These are phyloP conservation scores for Oncorhynchus nerka DNA, from an alignment of 2,113 vertebrate genomes.

Conservation along the genomic window DNA sequence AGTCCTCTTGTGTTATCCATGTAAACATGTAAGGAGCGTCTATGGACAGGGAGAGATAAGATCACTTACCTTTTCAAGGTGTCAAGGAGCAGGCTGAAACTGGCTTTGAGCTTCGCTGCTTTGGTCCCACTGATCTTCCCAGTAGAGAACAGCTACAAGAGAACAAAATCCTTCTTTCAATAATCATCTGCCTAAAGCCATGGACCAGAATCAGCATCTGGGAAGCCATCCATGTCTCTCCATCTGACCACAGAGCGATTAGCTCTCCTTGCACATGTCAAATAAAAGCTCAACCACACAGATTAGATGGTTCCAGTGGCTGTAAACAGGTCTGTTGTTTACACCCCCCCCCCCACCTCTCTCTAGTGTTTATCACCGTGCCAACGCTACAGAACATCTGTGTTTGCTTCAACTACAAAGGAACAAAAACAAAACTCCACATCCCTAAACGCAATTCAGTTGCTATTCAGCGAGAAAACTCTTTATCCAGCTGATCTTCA, in stretches of 20 bases:
- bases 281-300: too few species aligned
- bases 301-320: too few species aligned
- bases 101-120: slow-evolving; percentile 78
- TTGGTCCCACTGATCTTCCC: slow-evolving; percentile 80
- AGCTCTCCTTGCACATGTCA: too few species aligned
- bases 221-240: neutral
- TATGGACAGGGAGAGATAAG: neutral
- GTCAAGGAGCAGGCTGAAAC: slow-evolving; percentile 76
- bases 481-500: neutral
- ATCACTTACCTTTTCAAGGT: slow-evolving; percentile 79
- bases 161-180: slow-evolving; percentile 6
- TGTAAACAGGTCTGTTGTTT: neutral
- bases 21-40: too few species aligned
- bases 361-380: neutral
- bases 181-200: neutral
- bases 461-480: neutral
- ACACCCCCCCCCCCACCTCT: neutral
- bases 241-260: neutral
- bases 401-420: neutral
- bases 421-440: neutral
- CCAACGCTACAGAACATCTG: neutral
- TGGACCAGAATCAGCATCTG: neutral
- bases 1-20: too few species aligned
- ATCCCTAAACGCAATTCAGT: neutral
- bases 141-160: slow-evolving; percentile 73